Evolutionary conservation across 2,797 vertebrate species (phyloP), one percentile per base, ranked within the genome.

Genomic region (Labroides dimidiatus): DNA sequence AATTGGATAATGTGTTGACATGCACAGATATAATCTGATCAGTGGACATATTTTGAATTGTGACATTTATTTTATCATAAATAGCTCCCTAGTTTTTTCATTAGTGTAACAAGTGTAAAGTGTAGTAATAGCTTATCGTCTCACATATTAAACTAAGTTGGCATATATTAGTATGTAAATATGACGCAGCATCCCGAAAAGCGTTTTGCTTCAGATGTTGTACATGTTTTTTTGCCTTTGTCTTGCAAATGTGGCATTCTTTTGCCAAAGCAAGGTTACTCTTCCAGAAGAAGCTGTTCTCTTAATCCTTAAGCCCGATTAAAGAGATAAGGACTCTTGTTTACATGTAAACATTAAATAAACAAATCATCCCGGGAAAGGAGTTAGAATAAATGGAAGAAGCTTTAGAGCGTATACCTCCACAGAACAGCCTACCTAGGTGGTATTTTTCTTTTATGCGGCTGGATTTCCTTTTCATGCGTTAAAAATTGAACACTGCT

Each of bases 281-380:
- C 11, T 3, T 12, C n/a, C 17, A 39, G 59, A 72, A 58, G 16
- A 33, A n/a, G 19, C 23, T 24, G 42, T 37, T 51, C 24, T 30
- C 7, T 0, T 51, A 58, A 60, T 61, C 41, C 30, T 19, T 48
- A 6, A 16, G 10, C 20, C 15, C 13, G 27, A 72, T 49, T 51
- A 54, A 43, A 74, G 37, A 72, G 68, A 65, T n/a, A 54, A 0
- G 13, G 50, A 53, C 54, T 45, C n/a, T 78, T 9, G 23, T 75
- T 66, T 41, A 64, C 21, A 33, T 77, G 52, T 68, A 70, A 75
- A 74, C 12, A 1, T 48, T 74, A 70, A 75, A 74, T 11, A 0
- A 13, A 5, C 54, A 20, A 17, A 63, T 64, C 59, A 37, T 72
- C 33, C 36, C 21, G 10, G 8, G 39, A 49, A 51, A 27, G 23